A percentile compares a stretch with the other conserved stretches of the same genome.
These are phyloP conservation scores for Drosophila santomea DNA, from an alignment of 1,140 invertebrate genomes.

Conservation along the genomic window DNA sequence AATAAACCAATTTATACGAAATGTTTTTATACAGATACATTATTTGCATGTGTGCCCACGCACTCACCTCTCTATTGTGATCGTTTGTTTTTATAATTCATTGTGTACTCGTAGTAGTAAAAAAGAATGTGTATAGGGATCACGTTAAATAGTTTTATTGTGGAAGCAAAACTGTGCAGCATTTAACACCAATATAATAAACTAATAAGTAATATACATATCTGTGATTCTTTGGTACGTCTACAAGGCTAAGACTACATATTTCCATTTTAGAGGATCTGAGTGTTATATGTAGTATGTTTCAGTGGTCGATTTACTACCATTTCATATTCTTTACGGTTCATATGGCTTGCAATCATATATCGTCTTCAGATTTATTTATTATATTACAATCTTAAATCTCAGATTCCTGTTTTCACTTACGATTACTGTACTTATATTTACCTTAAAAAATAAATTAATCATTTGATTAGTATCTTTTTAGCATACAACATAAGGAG, in stretches of 20 bases:
- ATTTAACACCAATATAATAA: conserved; percentile 69
- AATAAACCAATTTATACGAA: conserved; percentile 33
- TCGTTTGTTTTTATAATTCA: conserved; percentile 76
- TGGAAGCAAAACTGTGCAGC: conserved; percentile 71
- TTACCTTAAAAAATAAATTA: conserved; percentile 2
- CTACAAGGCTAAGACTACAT: not conserved
- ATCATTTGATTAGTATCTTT: not conserved
- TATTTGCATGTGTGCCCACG: conserved; percentile 53
- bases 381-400: conserved; percentile 1
- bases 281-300: conserved; percentile 4
- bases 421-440: not conserved
- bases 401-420: conserved; percentile 5
- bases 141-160: conserved; percentile 80
- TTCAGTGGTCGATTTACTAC: too few relatives aligned
- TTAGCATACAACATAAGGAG: not conserved
- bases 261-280: not conserved
- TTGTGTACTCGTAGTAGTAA: conserved; percentile 69
- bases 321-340: not conserved
- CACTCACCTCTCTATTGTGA: conserved; percentile 69
- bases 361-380: not conserved
- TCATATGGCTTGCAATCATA: not conserved
- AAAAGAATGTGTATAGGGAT: conserved; percentile 58
- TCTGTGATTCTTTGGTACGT: conserved; percentile 33
- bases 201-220: conserved; percentile 43
- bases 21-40: conserved; percentile 59